phyloP scores from a whole-genome alignment of 2,113 vertebrate species.

The Circaetus gallicus region DNA sequence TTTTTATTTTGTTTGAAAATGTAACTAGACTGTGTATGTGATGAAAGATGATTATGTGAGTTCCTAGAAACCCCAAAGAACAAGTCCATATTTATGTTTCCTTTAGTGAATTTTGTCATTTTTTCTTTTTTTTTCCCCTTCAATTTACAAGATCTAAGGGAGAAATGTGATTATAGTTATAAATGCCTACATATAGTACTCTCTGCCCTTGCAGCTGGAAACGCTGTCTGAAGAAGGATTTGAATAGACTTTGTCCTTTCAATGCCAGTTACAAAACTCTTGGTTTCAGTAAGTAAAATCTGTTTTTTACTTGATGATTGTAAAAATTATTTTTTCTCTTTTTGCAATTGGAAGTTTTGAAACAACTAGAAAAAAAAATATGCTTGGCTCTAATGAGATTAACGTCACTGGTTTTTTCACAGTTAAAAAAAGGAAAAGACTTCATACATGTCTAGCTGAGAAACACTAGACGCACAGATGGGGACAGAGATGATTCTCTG shows the following conservation, averaged over 20 bases:
- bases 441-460: not conserved
- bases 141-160: not conserved
- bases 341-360: not conserved
- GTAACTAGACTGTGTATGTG: not conserved
- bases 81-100: not conserved
- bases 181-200: not conserved
- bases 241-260: not conserved
- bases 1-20: not conserved
- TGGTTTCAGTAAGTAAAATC: not conserved
- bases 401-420: not conserved
- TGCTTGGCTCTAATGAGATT: not conserved
- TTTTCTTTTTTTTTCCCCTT: not conserved
- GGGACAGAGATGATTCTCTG: not conserved
- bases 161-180: not conserved
- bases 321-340: not conserved
- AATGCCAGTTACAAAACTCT: not conserved
- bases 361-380: not conserved
- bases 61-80: not conserved
- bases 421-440: not conserved
- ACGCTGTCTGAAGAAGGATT: not conserved
- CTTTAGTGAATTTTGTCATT: not conserved
- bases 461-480: not conserved
- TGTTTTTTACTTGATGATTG: not conserved
- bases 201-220: not conserved
- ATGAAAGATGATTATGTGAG: not conserved